phyloP scores from a whole-genome alignment of 2,888 invertebrate species.

The Vandiemenella viatica region DNA sequence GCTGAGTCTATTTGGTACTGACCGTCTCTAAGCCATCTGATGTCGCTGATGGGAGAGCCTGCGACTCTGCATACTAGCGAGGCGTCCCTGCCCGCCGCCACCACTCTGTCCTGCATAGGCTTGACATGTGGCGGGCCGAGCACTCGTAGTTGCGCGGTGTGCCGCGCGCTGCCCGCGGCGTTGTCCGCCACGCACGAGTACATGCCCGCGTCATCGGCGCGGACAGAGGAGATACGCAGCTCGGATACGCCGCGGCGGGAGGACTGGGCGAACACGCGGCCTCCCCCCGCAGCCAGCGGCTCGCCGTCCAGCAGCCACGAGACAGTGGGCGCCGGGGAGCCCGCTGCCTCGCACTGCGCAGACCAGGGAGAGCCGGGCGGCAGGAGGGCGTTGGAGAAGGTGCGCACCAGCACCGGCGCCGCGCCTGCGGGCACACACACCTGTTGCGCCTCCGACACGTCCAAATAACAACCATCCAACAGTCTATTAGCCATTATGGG shows the following conservation, averaged over 20 bases:
- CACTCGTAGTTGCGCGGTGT: slow-evolving; percentile 29
- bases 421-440: slow-evolving; percentile 22
- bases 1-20: too few relatives aligned
- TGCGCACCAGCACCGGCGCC: slow-evolving; percentile 23
- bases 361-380: slow-evolving; percentile 29
- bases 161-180: slow-evolving; percentile 17
- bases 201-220: slow-evolving; percentile 24
- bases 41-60: slow-evolving; percentile 19
- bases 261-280: background rate
- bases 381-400: slow-evolving; percentile 27
- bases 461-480: too few relatives aligned
- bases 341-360: slow-evolving; percentile 30
- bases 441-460: too few relatives aligned
- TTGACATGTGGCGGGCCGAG: slow-evolving; percentile 24
- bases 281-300: slow-evolving; percentile 22
- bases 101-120: slow-evolving; percentile 23
- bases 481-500: too few relatives aligned
- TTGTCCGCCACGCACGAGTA: slow-evolving; percentile 15
- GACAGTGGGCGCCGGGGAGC: slow-evolving; percentile 30
- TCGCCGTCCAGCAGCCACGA: slow-evolving; percentile 28
- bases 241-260: slow-evolving; percentile 23
- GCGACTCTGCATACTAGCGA: slow-evolving; percentile 18
- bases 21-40: slow-evolving; percentile 19
- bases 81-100: slow-evolving; percentile 21
- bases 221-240: slow-evolving; percentile 22